Conservation (phyloP, 2,113 vertebrate species). For the Phyllopteryx taeniolatus region DNA sequence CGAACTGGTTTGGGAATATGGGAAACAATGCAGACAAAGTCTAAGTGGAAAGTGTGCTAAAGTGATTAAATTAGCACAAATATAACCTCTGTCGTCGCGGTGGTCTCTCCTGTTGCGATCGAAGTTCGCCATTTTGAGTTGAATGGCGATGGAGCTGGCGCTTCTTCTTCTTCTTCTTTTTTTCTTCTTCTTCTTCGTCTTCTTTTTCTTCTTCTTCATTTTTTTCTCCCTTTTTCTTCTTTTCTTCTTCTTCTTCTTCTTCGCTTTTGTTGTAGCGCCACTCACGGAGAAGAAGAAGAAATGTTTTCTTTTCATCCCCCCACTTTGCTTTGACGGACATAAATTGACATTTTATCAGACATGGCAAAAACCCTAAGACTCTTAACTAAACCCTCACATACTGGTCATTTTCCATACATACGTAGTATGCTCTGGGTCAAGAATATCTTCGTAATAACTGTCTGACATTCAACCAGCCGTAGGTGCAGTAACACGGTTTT, state of each 20-base stretch:
- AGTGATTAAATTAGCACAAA: constrained; percentile 48
- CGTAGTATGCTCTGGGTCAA: no score
- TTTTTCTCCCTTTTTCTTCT: no score
- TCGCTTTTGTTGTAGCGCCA: not conserved
- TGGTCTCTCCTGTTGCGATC: constrained; percentile 32
- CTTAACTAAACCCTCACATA: no score
- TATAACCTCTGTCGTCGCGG: constrained; percentile 73
- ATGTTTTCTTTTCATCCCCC: not conserved
- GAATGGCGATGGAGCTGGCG: not conserved
- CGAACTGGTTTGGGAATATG: no score
- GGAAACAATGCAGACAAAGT: not conserved
- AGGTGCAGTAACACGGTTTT: not conserved
- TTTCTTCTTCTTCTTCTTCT: not conserved
- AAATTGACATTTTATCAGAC: not conserved
- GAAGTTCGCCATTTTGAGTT: constrained; percentile 62
- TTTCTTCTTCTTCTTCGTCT: not conserved
- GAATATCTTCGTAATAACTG: no score
- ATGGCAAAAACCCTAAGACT: no score
- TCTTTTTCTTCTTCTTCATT: not conserved
- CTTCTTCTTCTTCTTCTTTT: not conserved
- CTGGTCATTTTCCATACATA: no score
- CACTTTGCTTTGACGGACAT: no score
- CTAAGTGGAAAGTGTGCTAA: not conserved
- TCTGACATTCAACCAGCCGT: not conserved
- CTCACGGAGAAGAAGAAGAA: not conserved